Evolutionary conservation across 2,113 vertebrate species (phyloP), one percentile per base, ranked within the genome.

Genomic region (Capreolus pygargus): DNA sequence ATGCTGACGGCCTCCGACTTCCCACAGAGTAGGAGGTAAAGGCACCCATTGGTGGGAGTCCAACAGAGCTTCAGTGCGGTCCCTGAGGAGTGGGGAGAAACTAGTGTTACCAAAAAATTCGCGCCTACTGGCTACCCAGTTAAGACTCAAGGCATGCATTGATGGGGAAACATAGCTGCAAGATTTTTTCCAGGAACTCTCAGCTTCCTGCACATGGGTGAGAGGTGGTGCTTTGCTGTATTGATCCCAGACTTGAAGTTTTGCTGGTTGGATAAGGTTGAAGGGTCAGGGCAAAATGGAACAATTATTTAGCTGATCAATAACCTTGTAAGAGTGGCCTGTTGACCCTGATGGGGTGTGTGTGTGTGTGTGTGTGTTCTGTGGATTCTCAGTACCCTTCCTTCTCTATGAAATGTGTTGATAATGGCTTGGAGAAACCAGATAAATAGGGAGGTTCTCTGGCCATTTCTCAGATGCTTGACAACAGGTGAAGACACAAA

Each of bases 371-470:
- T 25, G 2, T 21, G 10, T 43, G 14, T 23, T 23, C 27, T 11
- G 7, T 30, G 83, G 30, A 8, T 83, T 60, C 25, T n/a, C 16
- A 14, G 21, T 23, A 47, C 30, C 43, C 13, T 76, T 91, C 47
- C 7, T 94, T 86, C 30, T 90, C 50, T 81, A 13, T 84, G 58
- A 54, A 91, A 64, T 19, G 10, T 86, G 23, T 94, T 84, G 60
- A 58, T 85, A 25, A n/a, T 78, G n/a, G 36, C 61, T 78, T 96
- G 27, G 50, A 92, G 64, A 93, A 96, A 50, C 11, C 45, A 47
- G 7, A 1, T 36, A 9, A 60, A 89, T 17, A 45, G 19, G 23
- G 25, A 36, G 12, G 39, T 30, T 28, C 12, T 84, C 19, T 74
- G 47, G 10, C 55, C 45, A 25, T 61, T 52, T 96, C 60, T 95